Base-by-base conservation (phyloP, 2,888 invertebrate species). In the Spisula subtruncata region DNA sequence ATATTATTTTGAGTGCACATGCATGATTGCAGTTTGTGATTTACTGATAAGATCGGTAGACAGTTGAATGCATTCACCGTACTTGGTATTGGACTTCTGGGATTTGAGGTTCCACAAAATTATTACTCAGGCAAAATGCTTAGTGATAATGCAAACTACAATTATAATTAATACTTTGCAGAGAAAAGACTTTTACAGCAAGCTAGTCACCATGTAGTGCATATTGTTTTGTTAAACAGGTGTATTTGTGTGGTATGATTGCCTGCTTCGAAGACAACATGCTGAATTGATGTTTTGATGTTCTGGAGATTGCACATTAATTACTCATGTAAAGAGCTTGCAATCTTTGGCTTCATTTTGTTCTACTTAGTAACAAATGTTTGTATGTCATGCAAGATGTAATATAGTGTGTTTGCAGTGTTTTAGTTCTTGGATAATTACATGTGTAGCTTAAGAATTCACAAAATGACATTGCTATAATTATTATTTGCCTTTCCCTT, bases 41-140 rank as follows among this genome's bases (percentile, higher is more conserved):
- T 60, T 75, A 25, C 18, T 75, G 75, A 75, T 75, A 75, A 16
- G 8, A 75, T 75, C 75, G 32, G 75, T 75, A 35, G 75, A 35
- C 75, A 35, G 35, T 75, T 5, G 35, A 75, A 75, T 75, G 75
- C 32, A 75, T 75, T 32, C 18, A 35, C 18, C 35, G 35, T 12
- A 25, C 32, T 75, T 10, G 12, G 8, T 35, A 75, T 35, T 32
- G 18, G 18, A 16, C 75, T 35, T 35, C 32, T 32, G 75, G 75
- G 75, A 75, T 75, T 75, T 75, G 16, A 75, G 35, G 32, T 32
- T 35, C 35, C 32, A 75, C 75, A 75, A 75, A 35, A 20, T 32
- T 75, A 66, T 75, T 75, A 18, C 32, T 29, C 32, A 75, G 35
- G 60, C 25, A 66, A 5, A 41, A 41, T 66, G 20, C 25, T 1